Evolutionary conservation across 2,888 invertebrate species (phyloP).

Genomic region (Tenodera sinensis): DNA sequence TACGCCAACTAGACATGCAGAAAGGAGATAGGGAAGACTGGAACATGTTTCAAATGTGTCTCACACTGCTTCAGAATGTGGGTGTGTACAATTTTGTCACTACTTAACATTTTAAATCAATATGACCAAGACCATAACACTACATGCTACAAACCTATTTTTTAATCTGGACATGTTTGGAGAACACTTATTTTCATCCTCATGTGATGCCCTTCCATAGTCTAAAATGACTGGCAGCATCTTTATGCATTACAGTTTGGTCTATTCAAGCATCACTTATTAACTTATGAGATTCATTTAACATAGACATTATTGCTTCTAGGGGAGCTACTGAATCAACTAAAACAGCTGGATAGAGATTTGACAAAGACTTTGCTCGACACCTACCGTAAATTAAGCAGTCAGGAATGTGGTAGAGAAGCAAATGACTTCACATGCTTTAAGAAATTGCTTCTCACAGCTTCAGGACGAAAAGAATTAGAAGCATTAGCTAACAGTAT

Average conservation of each 20-base stretch:
- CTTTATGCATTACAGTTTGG: too few relatives aligned
- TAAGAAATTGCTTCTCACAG: constrained; percentile 47
- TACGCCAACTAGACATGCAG: constrained; percentile 59
- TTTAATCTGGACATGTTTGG: too few relatives aligned
- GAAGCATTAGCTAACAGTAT: constrained; percentile 52
- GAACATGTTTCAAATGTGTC: constrained; percentile 64
- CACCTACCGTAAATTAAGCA: constrained; percentile 42
- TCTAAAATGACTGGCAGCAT: too few relatives aligned
- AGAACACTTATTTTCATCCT: too few relatives aligned
- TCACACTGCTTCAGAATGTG: constrained; percentile 60
- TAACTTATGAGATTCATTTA: not conserved
- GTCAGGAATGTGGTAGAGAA: constrained; percentile 36
- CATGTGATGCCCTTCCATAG: too few relatives aligned
- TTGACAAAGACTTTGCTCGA: constrained; percentile 57
- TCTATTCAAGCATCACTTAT: not conserved
- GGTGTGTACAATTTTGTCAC: constrained; percentile 38
- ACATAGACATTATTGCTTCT: not conserved
- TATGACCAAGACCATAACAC: too few relatives aligned
- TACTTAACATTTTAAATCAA: too few relatives aligned
- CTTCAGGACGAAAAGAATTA: constrained; percentile 49
- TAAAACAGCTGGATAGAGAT: constrained; percentile 64
- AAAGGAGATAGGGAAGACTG: constrained; percentile 60
- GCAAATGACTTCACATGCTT: constrained; percentile 43
- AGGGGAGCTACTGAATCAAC: constrained; percentile 63
- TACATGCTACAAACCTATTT: too few relatives aligned